Percentiles rank a stretch among this genome's conserved stretches.
Evolutionary conservation across 2,888 invertebrate genomes (phyloP).

Genomic region (Drosophila prolongata): DNA sequence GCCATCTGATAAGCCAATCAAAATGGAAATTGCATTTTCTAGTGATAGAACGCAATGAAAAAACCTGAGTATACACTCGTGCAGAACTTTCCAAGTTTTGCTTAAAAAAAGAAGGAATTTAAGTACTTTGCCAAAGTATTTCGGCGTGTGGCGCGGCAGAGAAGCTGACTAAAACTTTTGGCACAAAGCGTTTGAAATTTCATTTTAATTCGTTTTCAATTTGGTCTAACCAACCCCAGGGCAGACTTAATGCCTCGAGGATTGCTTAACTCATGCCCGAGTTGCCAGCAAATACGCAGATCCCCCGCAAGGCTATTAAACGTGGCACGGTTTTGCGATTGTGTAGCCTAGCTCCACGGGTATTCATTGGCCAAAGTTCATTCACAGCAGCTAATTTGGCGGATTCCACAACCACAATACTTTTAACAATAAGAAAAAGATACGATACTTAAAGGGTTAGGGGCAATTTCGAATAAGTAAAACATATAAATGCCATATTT

Average conservation of each 20-base stretch:
- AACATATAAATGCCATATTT: too few relatives aligned
- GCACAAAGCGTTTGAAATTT: conserved; percentile 60
- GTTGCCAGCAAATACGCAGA: conserved; percentile 30
- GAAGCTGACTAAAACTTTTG: conserved; percentile 31
- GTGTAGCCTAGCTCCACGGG: conserved; percentile 4
- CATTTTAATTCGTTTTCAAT: conserved; percentile 69
- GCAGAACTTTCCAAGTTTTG: conserved; percentile 61
- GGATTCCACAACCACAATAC: neutral
- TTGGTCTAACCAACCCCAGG: conserved; percentile 40
- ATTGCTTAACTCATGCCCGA: conserved; percentile 40
- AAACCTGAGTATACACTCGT: conserved; percentile 30
- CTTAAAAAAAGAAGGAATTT: conserved; percentile 45
- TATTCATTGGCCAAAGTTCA: conserved; percentile 22
- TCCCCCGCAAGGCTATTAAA: conserved; percentile 29
- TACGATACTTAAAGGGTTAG: too few relatives aligned
- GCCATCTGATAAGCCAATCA: conserved; percentile 46
- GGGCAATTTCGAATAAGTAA: too few relatives aligned
- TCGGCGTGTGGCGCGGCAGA: conserved; percentile 50
- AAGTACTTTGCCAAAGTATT: conserved; percentile 72
- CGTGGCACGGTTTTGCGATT: conserved; percentile 11
- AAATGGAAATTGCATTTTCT: conserved; percentile 72
- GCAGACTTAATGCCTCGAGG: conserved; percentile 34
- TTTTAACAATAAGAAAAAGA: neutral
- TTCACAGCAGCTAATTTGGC: conserved; percentile 21
- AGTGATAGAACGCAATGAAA: conserved; percentile 21